These are phyloP conservation scores for Heliconius ismenius DNA, from an alignment of 2,888 invertebrate species.

Conservation along the genomic window DNA sequence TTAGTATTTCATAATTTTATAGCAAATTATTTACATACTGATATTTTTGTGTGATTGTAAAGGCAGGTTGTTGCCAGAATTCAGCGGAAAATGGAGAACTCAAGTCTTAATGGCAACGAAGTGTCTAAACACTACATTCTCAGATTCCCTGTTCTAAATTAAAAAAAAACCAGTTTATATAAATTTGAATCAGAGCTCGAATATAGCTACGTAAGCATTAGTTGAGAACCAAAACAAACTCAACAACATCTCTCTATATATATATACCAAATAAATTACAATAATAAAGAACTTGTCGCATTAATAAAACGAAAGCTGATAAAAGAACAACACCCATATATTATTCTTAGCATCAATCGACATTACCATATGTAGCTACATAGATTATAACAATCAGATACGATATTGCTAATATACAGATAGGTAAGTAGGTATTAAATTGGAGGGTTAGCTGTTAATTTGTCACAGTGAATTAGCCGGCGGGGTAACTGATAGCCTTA, in stretches of 20 bases:
- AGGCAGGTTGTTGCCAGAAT: no score
- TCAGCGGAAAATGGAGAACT: no score
- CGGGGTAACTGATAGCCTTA: conserved; percentile 78
- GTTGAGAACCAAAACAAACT: conserved; percentile 5
- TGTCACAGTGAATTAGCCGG: conserved; percentile 81
- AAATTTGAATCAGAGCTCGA: not conserved
- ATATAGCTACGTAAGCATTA: conserved; percentile 1
- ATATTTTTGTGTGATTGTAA: not conserved
- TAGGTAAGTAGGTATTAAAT: conserved; percentile 46
- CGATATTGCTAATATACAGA: conserved; percentile 37
- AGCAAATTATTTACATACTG: not conserved
- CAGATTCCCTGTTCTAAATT: no score
- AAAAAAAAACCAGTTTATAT: not conserved
- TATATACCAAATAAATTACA: conserved; percentile 17
- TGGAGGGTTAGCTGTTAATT: conserved; percentile 75
- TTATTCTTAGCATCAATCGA: conserved; percentile 22
- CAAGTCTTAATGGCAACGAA: no score
- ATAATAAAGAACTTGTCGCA: conserved; percentile 31
- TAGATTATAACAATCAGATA: conserved; percentile 34
- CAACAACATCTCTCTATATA: conserved; percentile 12
- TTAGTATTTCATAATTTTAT: no score
- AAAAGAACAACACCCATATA: conserved; percentile 26
- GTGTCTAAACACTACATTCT: no score
- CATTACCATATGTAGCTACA: conserved; percentile 28
- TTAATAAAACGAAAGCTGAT: conserved; percentile 30